A percentile compares a stretch with the other conserved stretches of the same genome.
phyloP scores from a whole-genome alignment of 2,113 vertebrate genomes.

The Puntigrus tetrazona region DNA sequence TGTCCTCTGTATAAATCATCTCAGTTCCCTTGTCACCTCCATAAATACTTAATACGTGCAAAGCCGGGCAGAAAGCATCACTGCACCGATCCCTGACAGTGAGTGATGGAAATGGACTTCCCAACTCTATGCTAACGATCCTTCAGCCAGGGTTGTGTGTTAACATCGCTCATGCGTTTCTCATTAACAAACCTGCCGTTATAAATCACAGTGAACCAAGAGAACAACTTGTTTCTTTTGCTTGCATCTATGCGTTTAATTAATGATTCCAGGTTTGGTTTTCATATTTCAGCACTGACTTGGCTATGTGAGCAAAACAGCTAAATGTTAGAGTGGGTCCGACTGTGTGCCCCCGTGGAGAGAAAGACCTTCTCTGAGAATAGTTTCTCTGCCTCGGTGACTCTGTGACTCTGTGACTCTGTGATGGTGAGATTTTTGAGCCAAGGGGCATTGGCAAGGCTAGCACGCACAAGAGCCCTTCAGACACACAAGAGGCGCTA shows the following conservation, averaged over 20 bases:
- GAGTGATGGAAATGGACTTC: conserved; percentile 26
- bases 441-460: conserved; percentile 54
- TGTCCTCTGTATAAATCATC: conserved; percentile 16
- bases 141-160: conserved; percentile 2
- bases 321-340: background rate
- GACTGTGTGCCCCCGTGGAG: background rate
- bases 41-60: conserved; percentile 40
- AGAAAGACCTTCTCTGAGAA: conserved; percentile 36
- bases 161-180: background rate
- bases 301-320: conserved; percentile 8
- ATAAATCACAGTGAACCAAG: background rate
- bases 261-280: conserved; percentile 3
- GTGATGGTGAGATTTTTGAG: background rate
- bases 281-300: conserved; percentile 1
- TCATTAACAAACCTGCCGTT: conserved; percentile 2
- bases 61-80: background rate
- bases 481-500: conserved; percentile 48
- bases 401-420: conserved; percentile 1
- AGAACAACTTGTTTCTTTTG: conserved; percentile 22
- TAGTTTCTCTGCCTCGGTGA: background rate
- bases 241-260: background rate
- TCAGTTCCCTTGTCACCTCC: conserved; percentile 21
- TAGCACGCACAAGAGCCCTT: conserved; percentile 54
- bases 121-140: conserved; percentile 2
- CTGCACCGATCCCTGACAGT: background rate